Evolutionary conservation across 2,888 invertebrate species (phyloP).

Genomic region (Theristus sp.): DNA sequence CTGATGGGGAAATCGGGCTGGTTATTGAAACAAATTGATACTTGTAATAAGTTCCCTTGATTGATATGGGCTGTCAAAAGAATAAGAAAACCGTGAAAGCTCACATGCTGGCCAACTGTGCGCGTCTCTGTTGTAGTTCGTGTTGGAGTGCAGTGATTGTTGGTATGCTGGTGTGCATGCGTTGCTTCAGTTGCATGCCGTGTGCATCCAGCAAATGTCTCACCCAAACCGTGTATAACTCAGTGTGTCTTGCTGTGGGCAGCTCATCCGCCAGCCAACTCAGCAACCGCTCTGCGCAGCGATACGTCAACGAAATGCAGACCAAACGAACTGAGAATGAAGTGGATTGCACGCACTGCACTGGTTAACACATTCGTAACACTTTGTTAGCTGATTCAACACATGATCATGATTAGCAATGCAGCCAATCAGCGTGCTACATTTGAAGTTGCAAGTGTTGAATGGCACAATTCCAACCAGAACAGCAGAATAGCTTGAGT

Average conservation of each 20-base stretch:
- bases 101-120: not conserved
- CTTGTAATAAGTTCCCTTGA: too few species aligned
- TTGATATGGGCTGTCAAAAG: too few species aligned
- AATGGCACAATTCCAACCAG: too few species aligned
- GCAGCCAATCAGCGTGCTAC: too few species aligned
- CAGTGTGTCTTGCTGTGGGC: not conserved
- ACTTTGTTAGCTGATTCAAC: too few species aligned
- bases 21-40: too few species aligned
- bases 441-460: too few species aligned
- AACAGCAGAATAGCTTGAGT: too few species aligned
- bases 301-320: conserved; percentile 47
- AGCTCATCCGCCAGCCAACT: not conserved
- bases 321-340: conserved; percentile 53
- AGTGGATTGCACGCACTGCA: too few species aligned
- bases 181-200: not conserved
- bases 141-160: not conserved
- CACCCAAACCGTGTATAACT: not conserved
- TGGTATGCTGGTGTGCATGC: not conserved
- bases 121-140: not conserved
- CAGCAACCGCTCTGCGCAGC: conserved; percentile 53
- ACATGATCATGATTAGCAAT: too few species aligned
- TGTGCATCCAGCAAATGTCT: conserved; percentile 1
- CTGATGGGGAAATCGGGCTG: too few species aligned
- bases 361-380: too few species aligned
- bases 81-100: conserved; percentile 7